Evolutionary conservation across 2,113 vertebrate species (phyloP).

Genomic region (Oncorhynchus keta): DNA sequence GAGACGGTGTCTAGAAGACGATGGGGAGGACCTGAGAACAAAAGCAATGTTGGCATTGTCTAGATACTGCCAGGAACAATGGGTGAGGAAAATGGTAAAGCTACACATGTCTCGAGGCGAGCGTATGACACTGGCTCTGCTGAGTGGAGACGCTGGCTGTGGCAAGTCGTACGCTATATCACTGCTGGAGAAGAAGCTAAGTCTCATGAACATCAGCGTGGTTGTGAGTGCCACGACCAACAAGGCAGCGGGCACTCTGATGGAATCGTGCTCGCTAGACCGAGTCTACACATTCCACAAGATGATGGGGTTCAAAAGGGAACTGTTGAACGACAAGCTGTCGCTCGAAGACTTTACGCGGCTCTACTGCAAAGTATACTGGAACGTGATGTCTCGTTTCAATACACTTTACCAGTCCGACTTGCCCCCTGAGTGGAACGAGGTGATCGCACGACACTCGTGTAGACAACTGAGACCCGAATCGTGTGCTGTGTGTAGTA

Average conservation of each 20-base stretch:
- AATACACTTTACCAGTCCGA: background rate
- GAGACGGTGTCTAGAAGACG: background rate
- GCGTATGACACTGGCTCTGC: background rate
- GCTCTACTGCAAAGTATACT: background rate
- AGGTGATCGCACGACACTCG: background rate
- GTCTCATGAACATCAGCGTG: background rate
- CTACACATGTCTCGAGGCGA: background rate
- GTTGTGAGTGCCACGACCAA: background rate
- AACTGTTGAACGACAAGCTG: background rate
- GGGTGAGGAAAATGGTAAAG: background rate
- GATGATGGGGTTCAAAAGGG: background rate
- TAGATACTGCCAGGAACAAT: background rate
- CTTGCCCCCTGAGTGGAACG: background rate
- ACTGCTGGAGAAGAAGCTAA: background rate
- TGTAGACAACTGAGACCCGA: background rate
- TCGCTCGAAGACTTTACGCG: background rate
- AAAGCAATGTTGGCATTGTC: background rate
- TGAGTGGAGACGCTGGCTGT: background rate
- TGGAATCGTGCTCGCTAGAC: background rate
- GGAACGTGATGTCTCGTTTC: background rate
- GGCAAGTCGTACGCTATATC: background rate
- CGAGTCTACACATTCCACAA: background rate
- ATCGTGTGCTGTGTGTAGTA: background rate
- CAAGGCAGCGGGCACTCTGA: background rate
- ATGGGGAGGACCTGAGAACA: too few relatives aligned